These are phyloP conservation scores for Tipula confusa DNA, from an alignment of 2,888 invertebrate species.

Conservation along the genomic window DNA sequence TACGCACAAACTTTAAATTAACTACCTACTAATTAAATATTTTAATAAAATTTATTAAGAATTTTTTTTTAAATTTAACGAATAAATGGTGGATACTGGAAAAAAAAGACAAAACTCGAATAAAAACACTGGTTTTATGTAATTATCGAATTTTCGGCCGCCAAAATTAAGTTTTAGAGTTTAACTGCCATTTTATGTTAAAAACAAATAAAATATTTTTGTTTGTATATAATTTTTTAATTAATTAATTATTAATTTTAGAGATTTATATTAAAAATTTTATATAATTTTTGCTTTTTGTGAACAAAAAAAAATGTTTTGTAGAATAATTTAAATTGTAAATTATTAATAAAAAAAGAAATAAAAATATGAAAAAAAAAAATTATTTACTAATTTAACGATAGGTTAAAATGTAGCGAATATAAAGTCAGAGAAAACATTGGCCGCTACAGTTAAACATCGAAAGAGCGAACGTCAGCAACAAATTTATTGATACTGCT, in stretches of 20 bases:
- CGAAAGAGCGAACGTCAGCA: no score
- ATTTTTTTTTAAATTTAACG: conserved; percentile 3
- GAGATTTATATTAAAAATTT: background rate
- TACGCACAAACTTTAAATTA: background rate
- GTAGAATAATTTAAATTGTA: conserved; percentile 3
- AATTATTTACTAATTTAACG: no score
- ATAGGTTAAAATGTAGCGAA: no score
- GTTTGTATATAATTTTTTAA: background rate
- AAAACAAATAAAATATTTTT: background rate
- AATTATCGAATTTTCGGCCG: background rate
- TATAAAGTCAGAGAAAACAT: no score
- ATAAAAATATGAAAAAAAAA: background rate
- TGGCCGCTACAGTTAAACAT: no score
- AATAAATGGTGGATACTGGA: background rate
- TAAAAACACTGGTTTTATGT: background rate
- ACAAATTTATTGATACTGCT: no score
- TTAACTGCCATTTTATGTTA: background rate
- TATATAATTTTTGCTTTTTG: background rate
- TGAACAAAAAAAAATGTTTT: background rate
- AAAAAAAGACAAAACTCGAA: background rate
- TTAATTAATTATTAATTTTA: conserved; percentile 3
- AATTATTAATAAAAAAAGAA: background rate
- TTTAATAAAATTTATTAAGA: background rate
- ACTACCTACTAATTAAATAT: conserved; percentile 1
- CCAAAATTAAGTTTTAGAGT: background rate